These are phyloP conservation scores for Muscicapa comitata DNA, from an alignment of 2,797 vertebrate species.

Conservation along the genomic window DNA sequence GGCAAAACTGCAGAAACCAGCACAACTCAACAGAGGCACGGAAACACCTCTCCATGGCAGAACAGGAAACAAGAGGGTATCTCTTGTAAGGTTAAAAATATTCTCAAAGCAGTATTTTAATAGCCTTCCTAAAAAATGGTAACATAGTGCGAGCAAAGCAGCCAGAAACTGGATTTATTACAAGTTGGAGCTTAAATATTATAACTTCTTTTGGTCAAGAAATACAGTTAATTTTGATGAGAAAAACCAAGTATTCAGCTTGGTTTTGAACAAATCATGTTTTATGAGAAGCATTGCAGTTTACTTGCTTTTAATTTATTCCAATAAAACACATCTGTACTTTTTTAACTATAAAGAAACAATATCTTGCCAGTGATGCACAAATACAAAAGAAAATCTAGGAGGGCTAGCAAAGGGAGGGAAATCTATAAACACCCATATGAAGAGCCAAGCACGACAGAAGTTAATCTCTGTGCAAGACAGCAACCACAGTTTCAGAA, in stretches of 20 bases:
- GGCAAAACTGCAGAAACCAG: neutral
- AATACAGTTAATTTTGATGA: neutral
- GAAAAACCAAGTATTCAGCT: neutral
- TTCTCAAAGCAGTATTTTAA: neutral
- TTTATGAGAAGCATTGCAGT: neutral
- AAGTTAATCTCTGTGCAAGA: neutral
- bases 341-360: neutral
- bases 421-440: neutral
- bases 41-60: neutral
- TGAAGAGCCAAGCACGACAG: neutral
- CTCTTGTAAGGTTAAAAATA: neutral
- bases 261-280: neutral
- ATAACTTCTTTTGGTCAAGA: neutral
- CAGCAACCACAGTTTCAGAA: neutral
- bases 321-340: neutral
- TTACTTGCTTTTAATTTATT: neutral
- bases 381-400: neutral
- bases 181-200: neutral
- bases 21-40: neutral
- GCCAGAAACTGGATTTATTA: neutral
- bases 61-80: neutral
- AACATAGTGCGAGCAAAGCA: neutral
- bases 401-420: neutral
- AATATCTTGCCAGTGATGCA: neutral
- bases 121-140: neutral